Base-by-base conservation (phyloP, 2,797 vertebrate species). In the Telmatherina bonti region DNA sequence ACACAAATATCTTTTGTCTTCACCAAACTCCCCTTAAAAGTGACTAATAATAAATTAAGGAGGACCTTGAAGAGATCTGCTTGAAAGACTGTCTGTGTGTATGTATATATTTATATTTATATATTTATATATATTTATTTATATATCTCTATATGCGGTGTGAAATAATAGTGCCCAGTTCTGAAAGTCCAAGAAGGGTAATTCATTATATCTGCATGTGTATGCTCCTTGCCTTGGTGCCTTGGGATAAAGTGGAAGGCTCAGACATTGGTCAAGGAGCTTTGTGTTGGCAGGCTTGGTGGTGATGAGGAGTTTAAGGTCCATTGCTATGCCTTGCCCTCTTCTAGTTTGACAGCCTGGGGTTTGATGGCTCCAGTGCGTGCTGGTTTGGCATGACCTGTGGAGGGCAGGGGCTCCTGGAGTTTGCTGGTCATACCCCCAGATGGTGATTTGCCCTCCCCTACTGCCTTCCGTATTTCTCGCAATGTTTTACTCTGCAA, bases 361-460 rank as follows among this genome's bases (percentile, higher is more conserved):
- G 97, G 96, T 93, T 98, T 98, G 93, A 99, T 97, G 2, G 96
- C 94, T 91, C 97, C 96, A 0, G 96, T 96, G 83, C 96, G 96
- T 84, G 94, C 91, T 30, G 95, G 94, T 92, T 97, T 98, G 91
- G 94, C 89, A 88, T 95, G 96, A 64, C 95, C 70, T 5, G 81
- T 29, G 69, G 91, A 74, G 22, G 95, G 56, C 9, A 94, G 83
- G 60, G 93, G 87, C 70, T 98, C 97, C 85, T 95, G 96, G 88
- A 97, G 94, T 89, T 96, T 97, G 90, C 89, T 91, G 85, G 92
- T 88, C 84, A 96, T 92, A 67, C 93, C 89, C 68, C 90, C 90
- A 0, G 92, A n/a, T 24, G 89, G 79, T 43, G 76, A 83, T 86
- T 96, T 97, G 81, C 92, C 94, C 81, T 99, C 96, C 33, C 95